Evolutionary conservation across 2,113 vertebrate species (phyloP).

Genomic region (Nothobranchius kuhntae): DNA sequence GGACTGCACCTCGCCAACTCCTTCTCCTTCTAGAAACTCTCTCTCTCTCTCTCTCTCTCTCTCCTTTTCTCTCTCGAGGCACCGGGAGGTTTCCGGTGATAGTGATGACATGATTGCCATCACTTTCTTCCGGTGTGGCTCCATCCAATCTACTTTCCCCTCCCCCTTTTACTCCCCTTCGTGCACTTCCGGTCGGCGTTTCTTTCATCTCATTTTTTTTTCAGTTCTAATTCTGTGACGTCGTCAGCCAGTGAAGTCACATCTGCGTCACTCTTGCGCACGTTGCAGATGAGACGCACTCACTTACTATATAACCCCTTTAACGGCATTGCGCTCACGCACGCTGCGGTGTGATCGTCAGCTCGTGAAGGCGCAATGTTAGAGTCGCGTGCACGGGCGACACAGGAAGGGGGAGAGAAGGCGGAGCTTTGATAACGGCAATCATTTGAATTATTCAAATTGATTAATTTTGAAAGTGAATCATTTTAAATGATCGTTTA

Average conservation of each 20-base stretch:
- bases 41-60: conserved; percentile 6
- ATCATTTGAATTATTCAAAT: too few species aligned
- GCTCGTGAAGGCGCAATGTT: conserved; percentile 39
- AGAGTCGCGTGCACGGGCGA: conserved; percentile 31
- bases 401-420: conserved; percentile 42
- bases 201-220: conserved; percentile 54
- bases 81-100: conserved; percentile 73
- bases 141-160: not conserved
- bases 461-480: too few species aligned
- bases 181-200: conserved; percentile 70
- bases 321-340: conserved; percentile 70
- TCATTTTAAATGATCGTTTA: too few species aligned
- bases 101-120: conserved; percentile 63
- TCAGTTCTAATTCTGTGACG: conserved; percentile 68
- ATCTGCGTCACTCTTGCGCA: conserved; percentile 82
- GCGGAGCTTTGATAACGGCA: conserved; percentile 26
- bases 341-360: conserved; percentile 58
- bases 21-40: conserved; percentile 25
- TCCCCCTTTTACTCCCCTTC: conserved; percentile 5
- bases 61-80: conserved; percentile 35
- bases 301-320: conserved; percentile 75
- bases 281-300: conserved; percentile 79
- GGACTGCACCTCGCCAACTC: conserved; percentile 30
- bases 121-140: conserved; percentile 60
- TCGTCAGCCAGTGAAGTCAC: conserved; percentile 70